Evolutionary conservation across 2,797 vertebrate species (phyloP).

Genomic region (Protonibea diacanthus): DNA sequence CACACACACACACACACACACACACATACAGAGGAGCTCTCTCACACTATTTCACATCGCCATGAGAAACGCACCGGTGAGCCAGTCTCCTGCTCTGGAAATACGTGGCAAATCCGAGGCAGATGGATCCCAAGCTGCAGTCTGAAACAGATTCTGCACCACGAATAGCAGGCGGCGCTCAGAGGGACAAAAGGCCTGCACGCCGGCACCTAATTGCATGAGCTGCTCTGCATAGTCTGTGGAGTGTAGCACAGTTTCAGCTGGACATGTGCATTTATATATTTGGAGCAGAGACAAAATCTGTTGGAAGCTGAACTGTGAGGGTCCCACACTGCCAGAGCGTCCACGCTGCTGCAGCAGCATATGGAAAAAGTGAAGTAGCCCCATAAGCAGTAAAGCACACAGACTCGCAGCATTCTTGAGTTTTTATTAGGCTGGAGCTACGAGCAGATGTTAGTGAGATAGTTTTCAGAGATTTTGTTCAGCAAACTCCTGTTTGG

Average conservation of each 20-base stretch:
- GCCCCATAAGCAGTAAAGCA: conserved; percentile 70
- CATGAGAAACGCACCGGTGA: conserved; percentile 71
- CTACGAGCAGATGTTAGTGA: conserved; percentile 72
- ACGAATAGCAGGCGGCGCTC: conserved; percentile 41
- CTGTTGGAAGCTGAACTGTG: conserved; percentile 15
- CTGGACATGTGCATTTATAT: conserved; percentile 38
- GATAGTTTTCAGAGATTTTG: conserved; percentile 47
- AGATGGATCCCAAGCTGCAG: conserved; percentile 70
- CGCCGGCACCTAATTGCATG: conserved; percentile 4
- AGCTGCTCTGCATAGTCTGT: conserved; percentile 4
- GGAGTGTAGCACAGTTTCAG: conserved; percentile 22
- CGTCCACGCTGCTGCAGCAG: conserved; percentile 53
- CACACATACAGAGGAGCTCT: conserved; percentile 58
- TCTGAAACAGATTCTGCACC: conserved; percentile 59
- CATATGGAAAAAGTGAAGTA: conserved; percentile 81
- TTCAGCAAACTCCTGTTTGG: conserved; percentile 28
- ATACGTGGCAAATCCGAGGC: conserved; percentile 75
- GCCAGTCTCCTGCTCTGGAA: conserved; percentile 66
- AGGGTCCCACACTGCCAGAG: conserved; percentile 49
- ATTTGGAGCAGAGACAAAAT: conserved; percentile 42
- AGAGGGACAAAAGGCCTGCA: conserved; percentile 48
- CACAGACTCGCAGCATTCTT: conserved; percentile 72
- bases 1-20: conserved; percentile 26
- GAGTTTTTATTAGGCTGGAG: conserved; percentile 72
- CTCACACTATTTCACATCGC: conserved; percentile 78